Base-by-base conservation (phyloP, 2,113 vertebrate genomes). In the Gopherus evgoodei region DNA sequence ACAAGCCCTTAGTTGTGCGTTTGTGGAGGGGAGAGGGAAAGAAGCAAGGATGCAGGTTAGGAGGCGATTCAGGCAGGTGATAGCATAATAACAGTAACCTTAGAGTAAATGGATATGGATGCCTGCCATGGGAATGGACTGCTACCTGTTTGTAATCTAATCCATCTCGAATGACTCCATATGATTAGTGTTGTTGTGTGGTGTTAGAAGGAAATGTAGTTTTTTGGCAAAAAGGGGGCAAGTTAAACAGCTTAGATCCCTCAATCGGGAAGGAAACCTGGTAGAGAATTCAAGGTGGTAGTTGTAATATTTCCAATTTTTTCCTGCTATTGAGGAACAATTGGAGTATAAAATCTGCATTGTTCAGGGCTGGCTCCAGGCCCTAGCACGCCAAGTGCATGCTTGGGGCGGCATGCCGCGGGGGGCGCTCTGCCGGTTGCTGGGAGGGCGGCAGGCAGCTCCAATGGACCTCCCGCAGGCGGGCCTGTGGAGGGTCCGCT, bases 1-100 rank as follows among this genome's bases (percentile, higher is more conserved):
- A n/a, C n/a, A n/a, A n/a, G n/a, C n/a, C n/a, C n/a, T n/a, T n/a
- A 2, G 10, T 0, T 14, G 29, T 22, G 2, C 8, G 42, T 25
- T 44, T 84, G 38, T 38, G 44, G 11, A 16, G 65, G 49, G 13
- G 5, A 24, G 7, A 10, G 44, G 47, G 54, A 87, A 62, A 27
- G 27, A 3, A 31, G 27, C 11, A 13, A 62, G 57, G 27, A 14
- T 14, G 31, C 7, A 1, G 3, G 22, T 19, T 4, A 29, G 25
- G 72, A 25, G 53, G 52, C 31, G n/a, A 35, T 59, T 62, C 69
- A 76, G 5, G 14, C 49, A 81, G 27, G 59, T 44, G 53, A 47
- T 50, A 35, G 52, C 83, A 4, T 3, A 62, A 59, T 27, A 54
- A 72, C 35, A 50, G 24, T 4, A 24, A 14, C 9, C 6, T 69